A percentile compares a stretch with the other conserved stretches of the same genome.
phyloP scores from a whole-genome alignment of 2,888 invertebrate species.

The Microctonus hyperodae region DNA sequence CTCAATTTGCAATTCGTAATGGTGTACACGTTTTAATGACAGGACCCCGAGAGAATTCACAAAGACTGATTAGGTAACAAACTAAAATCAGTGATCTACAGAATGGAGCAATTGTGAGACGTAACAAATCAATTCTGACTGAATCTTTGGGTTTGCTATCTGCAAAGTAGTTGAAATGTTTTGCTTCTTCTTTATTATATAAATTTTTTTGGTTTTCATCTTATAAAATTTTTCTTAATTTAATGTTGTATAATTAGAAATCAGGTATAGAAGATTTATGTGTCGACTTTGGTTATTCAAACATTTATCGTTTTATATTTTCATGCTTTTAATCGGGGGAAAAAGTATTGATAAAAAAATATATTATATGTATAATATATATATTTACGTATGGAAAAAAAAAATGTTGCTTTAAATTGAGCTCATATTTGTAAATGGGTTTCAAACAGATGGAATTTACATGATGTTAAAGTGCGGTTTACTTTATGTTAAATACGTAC shows the following conservation, averaged over 20 bases:
- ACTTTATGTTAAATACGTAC: too few relatives aligned
- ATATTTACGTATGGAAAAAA: not conserved
- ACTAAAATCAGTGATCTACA: conserved; percentile 38
- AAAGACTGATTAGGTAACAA: conserved; percentile 54
- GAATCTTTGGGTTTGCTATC: conserved; percentile 8
- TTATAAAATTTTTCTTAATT: not conserved
- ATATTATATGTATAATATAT: not conserved
- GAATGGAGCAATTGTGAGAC: conserved; percentile 29
- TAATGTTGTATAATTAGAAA: not conserved
- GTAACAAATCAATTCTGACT: conserved; percentile 6
- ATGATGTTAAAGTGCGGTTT: too few relatives aligned
- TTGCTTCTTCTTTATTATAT: conserved; percentile 10
- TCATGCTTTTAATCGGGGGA: not conserved
- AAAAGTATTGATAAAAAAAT: not conserved
- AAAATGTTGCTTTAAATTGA: not conserved
- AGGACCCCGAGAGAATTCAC: conserved; percentile 45
- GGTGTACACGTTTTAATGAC: conserved; percentile 19
- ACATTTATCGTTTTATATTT: not conserved
- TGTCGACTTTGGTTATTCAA: not conserved
- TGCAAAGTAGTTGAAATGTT: conserved; percentile 9
- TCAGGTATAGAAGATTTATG: not conserved
- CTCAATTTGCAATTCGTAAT: conserved; percentile 8
- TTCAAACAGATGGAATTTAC: too few relatives aligned
- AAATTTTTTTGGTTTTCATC: not conserved
- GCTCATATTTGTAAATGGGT: not conserved